Conservation (phyloP, 1,140 invertebrate genomes). For the Danaus plexippus region DNA sequence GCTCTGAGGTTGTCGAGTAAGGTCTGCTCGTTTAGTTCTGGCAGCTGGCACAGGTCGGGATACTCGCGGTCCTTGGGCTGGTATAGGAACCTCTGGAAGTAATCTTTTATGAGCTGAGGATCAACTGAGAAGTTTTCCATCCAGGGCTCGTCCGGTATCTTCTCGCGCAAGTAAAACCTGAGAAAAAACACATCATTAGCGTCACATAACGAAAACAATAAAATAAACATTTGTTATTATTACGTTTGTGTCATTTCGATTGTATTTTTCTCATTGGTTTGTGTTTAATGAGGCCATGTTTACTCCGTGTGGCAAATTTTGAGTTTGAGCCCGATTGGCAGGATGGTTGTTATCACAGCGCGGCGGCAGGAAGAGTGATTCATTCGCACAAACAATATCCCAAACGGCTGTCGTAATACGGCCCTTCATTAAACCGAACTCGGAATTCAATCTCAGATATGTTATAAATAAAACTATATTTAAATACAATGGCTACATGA, state of each 20-base stretch:
- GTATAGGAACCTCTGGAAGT: slow-evolving; percentile 92
- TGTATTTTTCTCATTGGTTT: slow-evolving; percentile 17
- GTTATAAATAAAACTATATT: slow-evolving; percentile 5
- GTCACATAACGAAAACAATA: slow-evolving; percentile 10
- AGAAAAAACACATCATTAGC: slow-evolving; percentile 21
- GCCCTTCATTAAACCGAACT: slow-evolving; percentile 35
- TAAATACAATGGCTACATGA: slow-evolving; percentile 9
- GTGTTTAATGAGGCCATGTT: slow-evolving; percentile 30
- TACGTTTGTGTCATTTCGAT: slow-evolving; percentile 51
- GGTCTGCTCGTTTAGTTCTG: slow-evolving; percentile 94
- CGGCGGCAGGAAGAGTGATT: slow-evolving; percentile 61
- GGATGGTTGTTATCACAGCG: slow-evolving; percentile 62
- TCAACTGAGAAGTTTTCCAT: slow-evolving; percentile 90
- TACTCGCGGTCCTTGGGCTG: slow-evolving; percentile 93
- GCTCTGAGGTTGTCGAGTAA: slow-evolving; percentile 91
- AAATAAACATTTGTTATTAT: slow-evolving; percentile 16
- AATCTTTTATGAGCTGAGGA: slow-evolving; percentile 90
- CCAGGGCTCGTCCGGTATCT: slow-evolving; percentile 84
- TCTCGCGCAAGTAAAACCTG: slow-evolving; percentile 88
- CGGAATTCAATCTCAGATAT: slow-evolving; percentile 26
- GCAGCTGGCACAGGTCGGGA: slow-evolving; percentile 94
- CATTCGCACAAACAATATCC: slow-evolving; percentile 48
- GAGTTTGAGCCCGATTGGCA: slow-evolving; percentile 59
- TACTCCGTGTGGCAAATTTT: slow-evolving; percentile 38
- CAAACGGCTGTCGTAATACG: slow-evolving; percentile 38